Conservation (phyloP, 2,888 invertebrate genomes). For the Aplocera efformata region DNA sequence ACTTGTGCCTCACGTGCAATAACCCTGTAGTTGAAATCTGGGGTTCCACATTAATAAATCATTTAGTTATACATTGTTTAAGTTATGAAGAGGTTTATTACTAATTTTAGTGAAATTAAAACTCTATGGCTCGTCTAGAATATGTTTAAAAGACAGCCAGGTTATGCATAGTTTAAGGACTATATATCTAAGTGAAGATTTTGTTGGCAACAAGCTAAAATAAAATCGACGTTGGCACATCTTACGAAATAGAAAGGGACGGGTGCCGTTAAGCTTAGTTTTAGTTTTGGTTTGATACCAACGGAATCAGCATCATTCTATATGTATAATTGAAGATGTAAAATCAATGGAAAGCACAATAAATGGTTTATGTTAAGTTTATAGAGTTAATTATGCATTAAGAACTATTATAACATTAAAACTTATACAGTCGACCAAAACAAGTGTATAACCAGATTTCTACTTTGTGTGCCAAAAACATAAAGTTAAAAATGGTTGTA, state of each 20-base stretch:
- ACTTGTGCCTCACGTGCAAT: slow-evolving; percentile 59
- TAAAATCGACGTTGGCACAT: no score
- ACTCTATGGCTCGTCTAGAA: slow-evolving; percentile 44
- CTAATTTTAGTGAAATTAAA: slow-evolving; percentile 17
- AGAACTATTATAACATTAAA: slow-evolving; percentile 20
- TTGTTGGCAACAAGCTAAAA: no score
- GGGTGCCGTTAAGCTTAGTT: no score
- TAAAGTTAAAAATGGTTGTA: slow-evolving; percentile 7
- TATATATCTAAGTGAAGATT: slow-evolving; percentile 4
- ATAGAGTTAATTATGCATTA: slow-evolving; percentile 13
- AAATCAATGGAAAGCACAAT: slow-evolving; percentile 21
- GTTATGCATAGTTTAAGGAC: slow-evolving; percentile 25
- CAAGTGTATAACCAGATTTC: slow-evolving; percentile 5
- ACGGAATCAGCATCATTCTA: no score
- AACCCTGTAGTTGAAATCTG: slow-evolving; percentile 25
- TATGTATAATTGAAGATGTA: slow-evolving; percentile 15
- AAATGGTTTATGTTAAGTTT: slow-evolving; percentile 19
- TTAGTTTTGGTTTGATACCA: no score
- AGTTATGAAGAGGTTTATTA: slow-evolving; percentile 11
- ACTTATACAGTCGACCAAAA: slow-evolving; percentile 15
- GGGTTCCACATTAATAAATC: slow-evolving; percentile 39
- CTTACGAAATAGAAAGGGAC: no score
- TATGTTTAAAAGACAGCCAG: slow-evolving; percentile 60
- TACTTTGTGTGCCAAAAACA: slow-evolving; percentile 1
- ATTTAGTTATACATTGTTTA: slow-evolving; percentile 16